A percentile compares a stretch with the other conserved stretches of the same genome.
phyloP scores from a whole-genome alignment of 2,888 invertebrate genomes.

The Capitulum mitella region DNA sequence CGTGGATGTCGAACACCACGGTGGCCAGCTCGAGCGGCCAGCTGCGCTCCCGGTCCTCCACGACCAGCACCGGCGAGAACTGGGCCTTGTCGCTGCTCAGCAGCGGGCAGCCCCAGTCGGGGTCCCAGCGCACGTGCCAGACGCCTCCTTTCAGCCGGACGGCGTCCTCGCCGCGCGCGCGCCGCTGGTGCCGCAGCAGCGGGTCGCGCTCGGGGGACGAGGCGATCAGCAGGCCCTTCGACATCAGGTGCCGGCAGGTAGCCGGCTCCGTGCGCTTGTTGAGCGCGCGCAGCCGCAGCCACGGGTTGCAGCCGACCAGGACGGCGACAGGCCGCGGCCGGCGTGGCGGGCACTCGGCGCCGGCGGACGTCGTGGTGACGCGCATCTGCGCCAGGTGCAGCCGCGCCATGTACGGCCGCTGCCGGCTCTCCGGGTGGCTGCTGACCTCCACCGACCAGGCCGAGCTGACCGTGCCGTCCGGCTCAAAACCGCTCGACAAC shows the following conservation, averaged over 20 bases:
- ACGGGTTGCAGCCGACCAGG: not conserved
- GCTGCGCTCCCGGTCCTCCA: not conserved
- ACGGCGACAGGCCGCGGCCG: not conserved
- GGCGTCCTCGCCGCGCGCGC: not conserved
- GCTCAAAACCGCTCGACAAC: not conserved
- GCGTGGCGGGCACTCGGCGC: not conserved
- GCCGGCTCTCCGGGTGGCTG: not conserved
- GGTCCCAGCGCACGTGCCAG: not conserved
- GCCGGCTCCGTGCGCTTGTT: not conserved
- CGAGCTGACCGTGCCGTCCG: not conserved
- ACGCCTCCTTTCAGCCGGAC: not conserved
- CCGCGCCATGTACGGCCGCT: not conserved
- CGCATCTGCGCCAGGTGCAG: not conserved
- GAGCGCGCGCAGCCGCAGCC: not conserved
- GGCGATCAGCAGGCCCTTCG: not conserved
- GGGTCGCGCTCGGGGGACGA: not conserved
- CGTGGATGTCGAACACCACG: not conserved
- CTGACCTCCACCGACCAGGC: not conserved
- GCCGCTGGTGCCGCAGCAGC: slow-evolving; percentile 2
- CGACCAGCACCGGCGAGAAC: not conserved
- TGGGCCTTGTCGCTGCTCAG: slow-evolving; percentile 12
- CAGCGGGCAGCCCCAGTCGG: slow-evolving; percentile 9
- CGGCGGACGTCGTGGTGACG: not conserved
- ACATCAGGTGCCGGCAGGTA: not conserved
- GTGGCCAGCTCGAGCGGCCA: not conserved